Conservation (phyloP, 2,888 invertebrate genomes). For the Drosophila prostipennis region DNA sequence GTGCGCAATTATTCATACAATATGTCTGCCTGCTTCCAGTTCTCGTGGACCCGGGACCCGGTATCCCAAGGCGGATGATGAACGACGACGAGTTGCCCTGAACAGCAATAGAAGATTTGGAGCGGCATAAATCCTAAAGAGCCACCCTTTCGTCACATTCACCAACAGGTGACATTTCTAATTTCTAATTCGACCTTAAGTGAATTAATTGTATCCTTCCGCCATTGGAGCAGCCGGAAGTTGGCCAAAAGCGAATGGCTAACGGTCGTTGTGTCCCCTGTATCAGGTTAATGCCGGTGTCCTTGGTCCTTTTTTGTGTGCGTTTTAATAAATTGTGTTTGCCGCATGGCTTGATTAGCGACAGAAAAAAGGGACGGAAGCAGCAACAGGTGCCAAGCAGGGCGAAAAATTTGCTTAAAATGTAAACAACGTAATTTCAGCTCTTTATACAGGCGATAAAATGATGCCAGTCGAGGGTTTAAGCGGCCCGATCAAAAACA, state of each 20-base stretch:
- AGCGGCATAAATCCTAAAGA: slow-evolving; percentile 2
- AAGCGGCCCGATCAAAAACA: slow-evolving; percentile 44
- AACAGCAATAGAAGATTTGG: background rate
- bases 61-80: slow-evolving; percentile 5
- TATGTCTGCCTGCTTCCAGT: slow-evolving; percentile 25
- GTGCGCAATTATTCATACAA: slow-evolving; percentile 43
- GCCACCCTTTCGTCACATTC: slow-evolving; percentile 43
- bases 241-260: slow-evolving; percentile 27
- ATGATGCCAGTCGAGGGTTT: slow-evolving; percentile 17
- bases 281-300: slow-evolving; percentile 8
- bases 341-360: slow-evolving; percentile 55
- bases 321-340: slow-evolving; percentile 66
- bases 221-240: slow-evolving; percentile 49
- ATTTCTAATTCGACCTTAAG: slow-evolving; percentile 54
- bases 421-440: slow-evolving; percentile 7
- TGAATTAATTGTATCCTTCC: slow-evolving; percentile 53
- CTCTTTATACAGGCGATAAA: slow-evolving; percentile 16
- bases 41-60: too few relatives aligned
- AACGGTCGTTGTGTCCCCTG: background rate
- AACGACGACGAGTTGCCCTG: slow-evolving; percentile 4
- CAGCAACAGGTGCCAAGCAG: slow-evolving; percentile 57
- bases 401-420: slow-evolving; percentile 6
- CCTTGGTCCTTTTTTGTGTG: slow-evolving; percentile 39
- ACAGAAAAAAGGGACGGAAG: slow-evolving; percentile 25
- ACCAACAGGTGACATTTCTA: slow-evolving; percentile 36